Evolutionary conservation across 2,797 vertebrate genomes (phyloP), one percentile per base, ranked within the genome.

Genomic region (Tarsius wallacei): DNA sequence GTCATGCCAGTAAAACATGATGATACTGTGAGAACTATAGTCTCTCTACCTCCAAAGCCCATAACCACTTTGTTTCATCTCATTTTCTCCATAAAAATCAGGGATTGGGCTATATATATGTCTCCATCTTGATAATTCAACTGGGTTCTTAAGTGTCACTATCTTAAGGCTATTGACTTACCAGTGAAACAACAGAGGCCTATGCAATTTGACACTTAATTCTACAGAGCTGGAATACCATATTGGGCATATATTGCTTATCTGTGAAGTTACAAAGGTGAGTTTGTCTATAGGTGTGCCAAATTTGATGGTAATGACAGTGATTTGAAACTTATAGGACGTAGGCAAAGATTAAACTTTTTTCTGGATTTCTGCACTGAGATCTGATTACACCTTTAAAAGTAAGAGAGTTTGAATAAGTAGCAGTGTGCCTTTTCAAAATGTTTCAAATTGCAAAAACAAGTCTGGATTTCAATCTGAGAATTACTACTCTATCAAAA

Each of bases 391-490:
- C 8, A 87, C 22, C 11, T 83, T 64, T 66, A 77, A 94, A 88
- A 5, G 31, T 77, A 76, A 61, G 68, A 11, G 42, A 1, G 74
- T 55, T 81, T 33, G 89, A 94, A 57, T 86, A 68, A 81, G 19
- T 57, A 42, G 33, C 15, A 84, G 31, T 1, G 5, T 10, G 4
- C 93, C 55, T 85, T 80, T 31, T 8, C 7, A 42, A 89, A 87
- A 33, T 87, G 8, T 70, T 86, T 89, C 87, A 70, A 85, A 92
- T 64, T 76, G 33, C 4, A 86, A 57, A 96, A 84, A 22, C 24
- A 89, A 78, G 47, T 74, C 3, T 49, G 49, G 7, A 61, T 88
- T 97, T 97, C 93, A 73, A 61, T 53, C 24, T 88, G 31, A 90
- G 24, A 74, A 88, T 68, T 8, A 71, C 57, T 68, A 57, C 3